Percentiles rank a stretch among this genome's conserved stretches.
Conservation (phyloP, 2,113 vertebrate genomes). For the Hoplias malabaricus region DNA sequence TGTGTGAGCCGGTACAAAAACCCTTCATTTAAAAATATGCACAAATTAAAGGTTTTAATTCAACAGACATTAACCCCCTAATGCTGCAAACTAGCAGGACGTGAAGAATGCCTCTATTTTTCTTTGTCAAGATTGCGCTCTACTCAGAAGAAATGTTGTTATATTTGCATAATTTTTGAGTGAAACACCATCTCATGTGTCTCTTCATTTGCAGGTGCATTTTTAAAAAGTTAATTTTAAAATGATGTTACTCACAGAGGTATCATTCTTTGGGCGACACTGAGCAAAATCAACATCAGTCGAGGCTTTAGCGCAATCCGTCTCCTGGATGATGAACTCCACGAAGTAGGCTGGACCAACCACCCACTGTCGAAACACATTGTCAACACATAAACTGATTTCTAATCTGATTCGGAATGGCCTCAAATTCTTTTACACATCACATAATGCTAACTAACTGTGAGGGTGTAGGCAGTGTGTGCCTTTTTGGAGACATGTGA, state of each 20-base stretch:
- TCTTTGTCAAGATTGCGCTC: too few species aligned
- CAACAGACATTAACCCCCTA: too few species aligned
- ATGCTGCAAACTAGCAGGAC: too few species aligned
- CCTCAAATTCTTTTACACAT: too few species aligned
- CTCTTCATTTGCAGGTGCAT: background rate
- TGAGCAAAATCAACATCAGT: background rate
- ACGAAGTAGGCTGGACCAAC: constrained; percentile 46
- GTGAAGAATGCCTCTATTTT: too few species aligned
- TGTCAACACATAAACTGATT: background rate
- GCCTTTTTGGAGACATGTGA: too few species aligned
- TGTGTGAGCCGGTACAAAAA: constrained; percentile 47
- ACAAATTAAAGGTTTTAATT: too few species aligned
- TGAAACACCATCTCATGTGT: too few species aligned
- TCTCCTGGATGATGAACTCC: constrained; percentile 53
- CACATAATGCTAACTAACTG: too few species aligned
- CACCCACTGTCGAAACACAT: constrained; percentile 44
- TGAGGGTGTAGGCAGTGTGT: too few species aligned
- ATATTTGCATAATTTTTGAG: too few species aligned
- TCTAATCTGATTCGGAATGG: background rate
- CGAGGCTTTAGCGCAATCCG: constrained; percentile 27
- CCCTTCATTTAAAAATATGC: constrained; percentile 26
- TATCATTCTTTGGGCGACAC: constrained; percentile 42
- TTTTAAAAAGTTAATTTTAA: background rate
- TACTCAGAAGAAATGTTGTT: too few species aligned
- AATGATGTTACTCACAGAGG: constrained; percentile 32